phyloP scores from a whole-genome alignment of 2,888 invertebrate genomes.

The Sphinx pinastri region DNA sequence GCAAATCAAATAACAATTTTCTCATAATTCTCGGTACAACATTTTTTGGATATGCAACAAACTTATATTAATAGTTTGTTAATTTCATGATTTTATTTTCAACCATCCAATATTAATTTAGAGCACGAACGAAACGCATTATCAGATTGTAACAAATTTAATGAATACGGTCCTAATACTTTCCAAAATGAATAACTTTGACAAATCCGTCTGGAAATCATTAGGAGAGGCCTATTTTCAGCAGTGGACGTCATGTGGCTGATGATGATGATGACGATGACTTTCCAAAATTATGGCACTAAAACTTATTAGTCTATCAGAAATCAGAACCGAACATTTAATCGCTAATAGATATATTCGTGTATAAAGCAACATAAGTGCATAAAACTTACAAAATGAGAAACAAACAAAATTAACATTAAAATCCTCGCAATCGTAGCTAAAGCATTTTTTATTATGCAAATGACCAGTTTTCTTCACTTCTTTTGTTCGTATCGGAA shows the following conservation, averaged over 20 bases:
- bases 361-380: not conserved
- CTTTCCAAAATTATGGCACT: conserved; percentile 11
- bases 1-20: too few relatives aligned
- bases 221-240: too few relatives aligned
- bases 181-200: not conserved
- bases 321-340: conserved; percentile 5
- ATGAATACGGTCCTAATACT: not conserved
- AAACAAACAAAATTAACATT: not conserved
- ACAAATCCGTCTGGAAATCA: too few relatives aligned
- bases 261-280: too few relatives aligned
- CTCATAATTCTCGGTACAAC: too few relatives aligned
- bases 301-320: conserved; percentile 10
- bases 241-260: too few relatives aligned
- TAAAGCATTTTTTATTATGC: conserved; percentile 18
- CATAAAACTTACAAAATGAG: not conserved
- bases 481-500: conserved; percentile 12
- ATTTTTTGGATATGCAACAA: not conserved
- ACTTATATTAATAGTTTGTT: not conserved
- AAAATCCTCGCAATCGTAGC: not conserved
- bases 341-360: not conserved
- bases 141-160: conserved; percentile 13
- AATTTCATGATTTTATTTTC: not conserved
- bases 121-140: conserved; percentile 9
- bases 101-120: not conserved
- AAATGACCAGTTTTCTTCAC: conserved; percentile 20